A percentile compares a stretch with the other conserved stretches of the same genome.
Evolutionary conservation across 1,140 invertebrate species (phyloP).

Genomic region (Magallana angulata): DNA sequence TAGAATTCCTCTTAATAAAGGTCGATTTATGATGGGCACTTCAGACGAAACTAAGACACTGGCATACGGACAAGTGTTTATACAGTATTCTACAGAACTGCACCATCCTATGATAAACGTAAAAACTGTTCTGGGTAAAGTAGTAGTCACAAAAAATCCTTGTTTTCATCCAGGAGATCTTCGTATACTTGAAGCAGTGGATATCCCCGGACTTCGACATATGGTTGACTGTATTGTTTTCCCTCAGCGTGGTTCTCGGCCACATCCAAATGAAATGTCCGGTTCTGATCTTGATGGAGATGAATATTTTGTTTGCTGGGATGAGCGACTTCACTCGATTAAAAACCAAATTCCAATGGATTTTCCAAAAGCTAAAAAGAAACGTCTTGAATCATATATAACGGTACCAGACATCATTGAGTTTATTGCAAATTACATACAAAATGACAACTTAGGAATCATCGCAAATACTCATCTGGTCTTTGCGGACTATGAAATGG

Average conservation of each 20-base stretch:
- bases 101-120: background rate
- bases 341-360: conserved; percentile 43
- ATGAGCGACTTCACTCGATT: conserved; percentile 1
- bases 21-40: conserved; percentile 44
- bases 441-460: conserved; percentile 36
- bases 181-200: conserved; percentile 43
- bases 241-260: conserved; percentile 40
- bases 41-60: conserved; percentile 39
- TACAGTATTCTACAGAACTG: conserved; percentile 18
- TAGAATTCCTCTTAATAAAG: background rate
- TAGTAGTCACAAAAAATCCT: conserved; percentile 50
- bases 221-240: conserved; percentile 56
- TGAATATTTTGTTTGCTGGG: conserved; percentile 54
- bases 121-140: background rate
- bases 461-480: conserved; percentile 49
- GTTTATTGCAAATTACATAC: conserved; percentile 41
- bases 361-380: background rate
- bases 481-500: conserved; percentile 24
- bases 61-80: conserved; percentile 41
- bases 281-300: conserved; percentile 59
- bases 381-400: background rate
- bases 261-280: conserved; percentile 56
- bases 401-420: conserved; percentile 26
- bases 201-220: conserved; percentile 35
- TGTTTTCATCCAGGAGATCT: conserved; percentile 54